phyloP scores from a whole-genome alignment of 2,888 invertebrate species.

The Entomobrya multifasciata region DNA sequence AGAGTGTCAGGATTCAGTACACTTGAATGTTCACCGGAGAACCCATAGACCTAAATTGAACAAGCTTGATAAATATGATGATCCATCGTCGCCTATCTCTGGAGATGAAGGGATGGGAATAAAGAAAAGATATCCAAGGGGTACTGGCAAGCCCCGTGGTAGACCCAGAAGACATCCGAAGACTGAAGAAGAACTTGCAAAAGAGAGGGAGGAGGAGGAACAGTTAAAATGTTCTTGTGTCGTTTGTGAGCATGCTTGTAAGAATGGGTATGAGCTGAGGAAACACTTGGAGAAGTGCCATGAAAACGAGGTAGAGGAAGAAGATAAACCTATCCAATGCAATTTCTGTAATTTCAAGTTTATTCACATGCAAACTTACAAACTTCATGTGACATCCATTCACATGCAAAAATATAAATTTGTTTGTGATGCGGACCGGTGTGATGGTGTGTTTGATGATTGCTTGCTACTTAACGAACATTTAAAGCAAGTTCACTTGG shows the following conservation, averaged over 20 bases:
- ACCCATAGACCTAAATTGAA: no score
- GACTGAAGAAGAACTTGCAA: conserved; percentile 6
- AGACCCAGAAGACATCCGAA: not conserved
- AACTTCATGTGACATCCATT: conserved; percentile 4
- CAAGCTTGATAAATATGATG: no score
- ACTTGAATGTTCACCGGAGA: not conserved
- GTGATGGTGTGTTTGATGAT: not conserved
- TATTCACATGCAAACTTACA: not conserved
- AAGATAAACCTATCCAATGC: conserved; percentile 1
- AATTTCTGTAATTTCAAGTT: not conserved
- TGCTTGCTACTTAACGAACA: conserved; percentile 7
- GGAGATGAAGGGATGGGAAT: not conserved
- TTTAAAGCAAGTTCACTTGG: conserved; percentile 26
- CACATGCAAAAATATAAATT: conserved; percentile 4
- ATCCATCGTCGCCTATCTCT: no score
- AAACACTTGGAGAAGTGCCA: conserved; percentile 38
- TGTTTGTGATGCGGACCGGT: conserved; percentile 29
- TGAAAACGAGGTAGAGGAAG: not conserved
- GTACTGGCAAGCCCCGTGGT: conserved; percentile 3
- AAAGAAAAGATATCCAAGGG: no score
- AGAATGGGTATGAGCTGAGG: not conserved
- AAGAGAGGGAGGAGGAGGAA: not conserved
- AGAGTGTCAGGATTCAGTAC: conserved; percentile 16
- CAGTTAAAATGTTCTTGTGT: conserved; percentile 14
- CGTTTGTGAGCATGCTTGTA: not conserved